These are phyloP conservation scores for Hiodon tergisus DNA, from an alignment of 2,113 vertebrate species.

Conservation along the genomic window DNA sequence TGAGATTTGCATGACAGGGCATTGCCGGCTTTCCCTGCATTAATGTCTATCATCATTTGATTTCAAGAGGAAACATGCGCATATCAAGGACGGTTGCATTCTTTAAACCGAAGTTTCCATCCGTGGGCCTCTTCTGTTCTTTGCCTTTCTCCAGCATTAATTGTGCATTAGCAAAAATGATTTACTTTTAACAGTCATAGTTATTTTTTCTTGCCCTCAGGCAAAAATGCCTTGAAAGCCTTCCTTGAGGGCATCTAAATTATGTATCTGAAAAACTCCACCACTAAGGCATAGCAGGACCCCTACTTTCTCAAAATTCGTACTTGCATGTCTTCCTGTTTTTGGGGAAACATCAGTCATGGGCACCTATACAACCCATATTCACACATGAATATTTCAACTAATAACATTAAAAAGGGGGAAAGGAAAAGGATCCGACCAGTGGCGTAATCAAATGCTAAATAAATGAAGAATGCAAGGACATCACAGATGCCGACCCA, in stretches of 20 bases:
- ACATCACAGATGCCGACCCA: constrained; percentile 70
- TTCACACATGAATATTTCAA: constrained; percentile 99
- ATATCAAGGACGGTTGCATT: constrained; percentile 77
- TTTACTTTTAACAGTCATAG: constrained; percentile 99
- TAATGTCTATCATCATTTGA: constrained; percentile 72
- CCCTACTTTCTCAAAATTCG: constrained; percentile 94
- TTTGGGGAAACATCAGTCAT: constrained; percentile 99
- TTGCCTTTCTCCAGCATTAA: constrained; percentile 91
- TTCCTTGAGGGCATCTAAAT: constrained; percentile 99
- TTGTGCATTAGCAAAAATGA: constrained; percentile 99
- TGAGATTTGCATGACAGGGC: constrained; percentile 73
- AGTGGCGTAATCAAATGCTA: constrained; percentile 96
- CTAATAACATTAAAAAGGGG: constrained; percentile 95
- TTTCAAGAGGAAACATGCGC: constrained; percentile 60
- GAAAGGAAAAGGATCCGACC: constrained; percentile 91
- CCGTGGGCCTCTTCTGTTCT: constrained; percentile 74
- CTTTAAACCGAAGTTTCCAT: constrained; percentile 91
- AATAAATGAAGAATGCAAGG: constrained; percentile 98
- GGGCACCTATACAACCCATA: constrained; percentile 87
- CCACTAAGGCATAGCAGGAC: constrained; percentile 90
- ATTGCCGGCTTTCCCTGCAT: constrained; percentile 69
- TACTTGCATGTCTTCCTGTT: constrained; percentile 92
- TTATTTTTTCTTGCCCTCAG: constrained; percentile 99
- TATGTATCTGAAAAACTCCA: constrained; percentile 99
- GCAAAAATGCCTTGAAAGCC: constrained; percentile 99